Conservation (phyloP, 2,797 vertebrate species). For the Coendou prehensilis region DNA sequence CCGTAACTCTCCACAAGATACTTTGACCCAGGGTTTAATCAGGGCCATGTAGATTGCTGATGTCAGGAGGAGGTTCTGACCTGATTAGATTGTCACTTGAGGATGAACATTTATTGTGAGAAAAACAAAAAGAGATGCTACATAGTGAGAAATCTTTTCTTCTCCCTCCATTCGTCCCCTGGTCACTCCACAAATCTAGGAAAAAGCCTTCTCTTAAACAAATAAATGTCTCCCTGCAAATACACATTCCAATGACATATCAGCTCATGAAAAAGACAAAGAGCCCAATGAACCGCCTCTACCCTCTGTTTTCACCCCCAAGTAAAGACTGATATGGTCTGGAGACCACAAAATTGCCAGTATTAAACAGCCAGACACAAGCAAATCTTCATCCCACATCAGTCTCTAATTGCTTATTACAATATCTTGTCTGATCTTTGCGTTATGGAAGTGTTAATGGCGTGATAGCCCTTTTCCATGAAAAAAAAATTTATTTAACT, state of each 20-base stretch:
- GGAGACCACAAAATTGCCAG: background rate
- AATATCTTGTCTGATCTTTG: background rate
- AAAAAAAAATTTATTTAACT: constrained; percentile 30
- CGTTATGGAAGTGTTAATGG: background rate
- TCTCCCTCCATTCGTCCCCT: background rate
- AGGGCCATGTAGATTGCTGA: background rate
- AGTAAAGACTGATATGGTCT: background rate
- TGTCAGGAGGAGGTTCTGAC: background rate
- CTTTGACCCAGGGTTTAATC: background rate
- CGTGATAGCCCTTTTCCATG: background rate
- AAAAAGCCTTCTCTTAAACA: background rate
- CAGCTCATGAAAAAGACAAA: constrained; percentile 15
- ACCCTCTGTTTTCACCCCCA: background rate
- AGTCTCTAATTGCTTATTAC: background rate
- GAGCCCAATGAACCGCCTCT: background rate
- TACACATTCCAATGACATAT: background rate
- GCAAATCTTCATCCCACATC: background rate
- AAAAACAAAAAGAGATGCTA: background rate
- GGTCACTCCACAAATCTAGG: constrained; percentile 5
- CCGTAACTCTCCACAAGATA: background rate
- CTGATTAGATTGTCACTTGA: background rate
- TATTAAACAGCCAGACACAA: background rate
- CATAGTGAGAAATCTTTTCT: background rate
- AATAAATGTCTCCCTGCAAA: background rate
- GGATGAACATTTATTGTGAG: background rate